Base-by-base conservation (phyloP, 2,888 invertebrate genomes). In the Machimus rusticus region DNA sequence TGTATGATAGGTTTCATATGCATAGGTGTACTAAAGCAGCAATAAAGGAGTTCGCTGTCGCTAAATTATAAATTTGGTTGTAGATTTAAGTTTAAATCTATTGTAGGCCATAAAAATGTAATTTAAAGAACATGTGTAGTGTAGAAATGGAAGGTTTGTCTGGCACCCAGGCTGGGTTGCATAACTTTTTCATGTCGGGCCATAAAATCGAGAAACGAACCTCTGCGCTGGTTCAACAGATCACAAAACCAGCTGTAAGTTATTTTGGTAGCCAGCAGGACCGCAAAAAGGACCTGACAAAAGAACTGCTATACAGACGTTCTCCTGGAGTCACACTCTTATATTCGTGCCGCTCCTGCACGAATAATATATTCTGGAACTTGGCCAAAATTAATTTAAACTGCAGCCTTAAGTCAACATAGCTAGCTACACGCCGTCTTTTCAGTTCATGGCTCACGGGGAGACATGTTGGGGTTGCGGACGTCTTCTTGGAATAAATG, bases 331-430 rank as follows among this genome's bases (percentile, higher is more conserved):
- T 74, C 74, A 85, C 74, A 85, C 85, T 43, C 85, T 74, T 74
- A 74, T 85, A 74, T 85, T 85, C 43, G 74, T 85, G 43, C 74
- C 74, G 74, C 46, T 85, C 74, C 76, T 78, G 46, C 77, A 89
- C 89, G 89, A 89, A 90, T 89, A 89, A 89, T 90, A 89, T 88
- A 90, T 88, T 66, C 89, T 90, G 90, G 90, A 90, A 88, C 88
- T 88, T 88, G 89, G 89, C 90, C 90, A 90, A 90, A 90, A 90
- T 90, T 90, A 90, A 89, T 90, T 90, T 90, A 90, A 90, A 89
- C 89, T 89, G 89, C 88, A 88, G 89, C 88, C 89, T 86, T 89
- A 89, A 90, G 90, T 89, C 89, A 89, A 88, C 89, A 89, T 88
- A 89, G 66, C 77, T 55, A 86, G 86, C 86, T 77, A 77, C 55